Evolutionary conservation across 2,113 vertebrate species (phyloP), one percentile per base, ranked within the genome.

Genomic region (Alexandromys fortis): DNA sequence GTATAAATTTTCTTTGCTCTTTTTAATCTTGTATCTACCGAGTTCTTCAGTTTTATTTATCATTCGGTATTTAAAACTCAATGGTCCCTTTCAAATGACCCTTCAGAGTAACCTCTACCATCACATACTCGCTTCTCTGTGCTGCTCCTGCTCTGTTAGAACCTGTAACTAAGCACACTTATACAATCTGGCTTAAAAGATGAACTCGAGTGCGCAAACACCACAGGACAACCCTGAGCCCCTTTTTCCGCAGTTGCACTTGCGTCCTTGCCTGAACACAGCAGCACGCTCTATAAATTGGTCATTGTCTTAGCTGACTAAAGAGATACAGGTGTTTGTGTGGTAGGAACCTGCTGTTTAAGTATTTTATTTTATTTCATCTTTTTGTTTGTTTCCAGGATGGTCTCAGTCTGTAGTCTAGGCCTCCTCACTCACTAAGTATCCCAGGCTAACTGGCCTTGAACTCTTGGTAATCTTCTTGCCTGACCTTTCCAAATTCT

Each of bases 11-110:
- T 86, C 52, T 87, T 89, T 96, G 89, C 33, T 87, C 55, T 94
- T 97, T 97, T 75, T 96, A 97, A 93, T 94, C 82, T 90, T 94
- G 28, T 76, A 72, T 79, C 42, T 93, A 90, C 94, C 33, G 16
- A 96, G n/a, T 75, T 91, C 86, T 92, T 97, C 61, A 82, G 52
- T 86, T 78, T 86, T 67, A 88, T 22, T 90, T 93, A 83, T 49
- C 76, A 92, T 81, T 96, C 70, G 95, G 45, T 85, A 94, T 90
- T 94, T 93, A 90, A 93, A 96, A 92, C 89, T 42, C 16, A 47
- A 86, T 61, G 3, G 90, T 94, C 6, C 11, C 38, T 92, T 86
- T 63, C 89, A 26, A 26, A 68, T 75, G 61, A 87, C 47, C 49
- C 78, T 96, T 86, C 52, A 13, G 77, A 94, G 52, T 72, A 11